phyloP scores from a whole-genome alignment of 2,113 vertebrate genomes.

The Lepus europaeus region DNA sequence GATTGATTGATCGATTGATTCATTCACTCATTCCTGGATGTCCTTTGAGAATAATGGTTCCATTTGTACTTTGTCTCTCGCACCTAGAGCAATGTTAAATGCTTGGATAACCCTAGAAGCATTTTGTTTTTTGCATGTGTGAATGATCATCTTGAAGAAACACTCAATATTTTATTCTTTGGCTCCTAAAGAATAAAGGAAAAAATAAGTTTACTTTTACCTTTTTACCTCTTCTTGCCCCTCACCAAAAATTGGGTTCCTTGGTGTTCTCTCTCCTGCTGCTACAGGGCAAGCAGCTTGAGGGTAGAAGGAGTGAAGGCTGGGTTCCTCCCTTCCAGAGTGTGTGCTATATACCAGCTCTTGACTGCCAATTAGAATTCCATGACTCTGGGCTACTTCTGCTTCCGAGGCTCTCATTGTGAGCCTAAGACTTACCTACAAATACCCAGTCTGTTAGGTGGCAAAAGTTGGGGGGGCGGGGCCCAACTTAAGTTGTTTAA shows the following conservation, averaged over 20 bases:
- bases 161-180: background rate
- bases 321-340: too few relatives aligned
- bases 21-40: background rate
- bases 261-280: background rate
- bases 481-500: slow-evolving; percentile 1
- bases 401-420: slow-evolving; percentile 31
- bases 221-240: background rate
- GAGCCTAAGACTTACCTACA: background rate
- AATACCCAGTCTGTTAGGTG: background rate
- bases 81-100: background rate
- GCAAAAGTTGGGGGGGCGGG: background rate
- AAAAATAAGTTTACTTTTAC: background rate
- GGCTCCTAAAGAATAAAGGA: background rate
- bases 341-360: background rate
- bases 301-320: background rate
- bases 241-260: background rate
- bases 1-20: background rate
- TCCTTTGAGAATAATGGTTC: background rate
- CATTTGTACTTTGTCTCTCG: background rate
- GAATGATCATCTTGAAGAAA: slow-evolving; percentile 5
- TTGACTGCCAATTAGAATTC: background rate
- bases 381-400: background rate
- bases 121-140: background rate
- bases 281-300: background rate
- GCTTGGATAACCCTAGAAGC: background rate